Base-by-base conservation (phyloP, 2,888 invertebrate species). In the Lysandra coridon region DNA sequence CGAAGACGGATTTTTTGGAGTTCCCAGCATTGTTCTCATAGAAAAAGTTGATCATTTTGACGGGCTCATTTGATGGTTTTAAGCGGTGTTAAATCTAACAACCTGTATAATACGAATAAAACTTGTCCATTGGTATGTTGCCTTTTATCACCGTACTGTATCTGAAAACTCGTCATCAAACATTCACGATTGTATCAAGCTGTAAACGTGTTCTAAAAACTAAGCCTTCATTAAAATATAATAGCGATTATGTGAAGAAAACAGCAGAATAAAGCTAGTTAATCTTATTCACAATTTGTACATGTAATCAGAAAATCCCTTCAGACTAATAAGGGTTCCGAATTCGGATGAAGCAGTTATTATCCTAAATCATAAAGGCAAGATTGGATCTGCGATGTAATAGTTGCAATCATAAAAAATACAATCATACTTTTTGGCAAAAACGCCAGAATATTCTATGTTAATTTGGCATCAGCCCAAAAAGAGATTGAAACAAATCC, bases 401-500 rank as follows among this genome's bases (percentile, higher is more conserved):
- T 30, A 53, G 76, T 53, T 76, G 57, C 49, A 53, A 76, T 53
- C 53, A 76, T 76, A 76, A 76, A 76, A 75, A 77, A 80, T 53
- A 80, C 80, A 80, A 81, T 80, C 81, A 81, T 80, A 75, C 79
- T 80, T 80, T 80, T 77, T 78, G 80, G 80, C 80, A 81, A 82
- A 82, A 82, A 82, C 81, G 79, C 81, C 79, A 30, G 69, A 80
- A 83, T 80, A 82, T 80, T 80, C 78, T 78, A 80, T 82, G 81
- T 80, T 82, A 81, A 81, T 81, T 83, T 83, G 83, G 83, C 83
- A 77, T 76, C 57, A 78, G 62, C 79, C 83, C 83, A 83, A 80
- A 82, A 81, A 81, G 80, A 79, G 81, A 81, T 83, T 82, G 83
- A 83, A 83, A 82, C 81, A 83, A 83, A 83, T 82, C 83, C 81